Base-by-base conservation (phyloP, 2,888 invertebrate genomes). In the Limnephilus lunatus region DNA sequence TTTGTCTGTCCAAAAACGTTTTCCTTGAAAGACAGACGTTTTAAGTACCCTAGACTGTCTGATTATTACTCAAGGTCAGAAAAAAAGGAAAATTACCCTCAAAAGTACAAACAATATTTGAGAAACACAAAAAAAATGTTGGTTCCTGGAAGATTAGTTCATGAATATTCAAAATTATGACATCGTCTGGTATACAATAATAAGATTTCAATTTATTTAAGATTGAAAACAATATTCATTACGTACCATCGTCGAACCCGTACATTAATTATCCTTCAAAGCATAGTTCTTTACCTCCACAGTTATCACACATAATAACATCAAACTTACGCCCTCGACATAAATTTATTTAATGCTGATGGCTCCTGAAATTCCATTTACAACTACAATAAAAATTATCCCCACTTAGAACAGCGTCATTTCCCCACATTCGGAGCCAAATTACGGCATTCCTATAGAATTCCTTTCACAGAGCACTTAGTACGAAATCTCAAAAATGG, bases 401-500 rank as follows among this genome's bases (percentile, higher is more conserved):
- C 0, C 82, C 82, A 82, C 82, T 82, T 82, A 82, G 82, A 12
- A 82, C 31, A 82, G 14, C 32, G 32, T 82, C 32, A 31, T 32
- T 31, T 14, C 32, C 19, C n/a, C 15, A 32, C 82, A 82, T 82
- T 82, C 19, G 89, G 14, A 35, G 30, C 90, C 82, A 82, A 90
- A 82, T 90, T 81, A 44, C 81, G n/a, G 90, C 90, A 90, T 90
- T 90, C 90, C 82, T 19, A 14, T 9, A 31, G 48, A 85, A 90
- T 90, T 90, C 90, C 53, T 48, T 35, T 90, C 89, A 48, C 48
- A 53, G 25, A 92, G 90, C 92, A 92, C 92, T 92, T 92, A 92
- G 90, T 30, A 35, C 68, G 53, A 32, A 91, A 91, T 81, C 85
- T 85, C 68, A 81, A 32, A 68, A 90, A 90, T 53, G 90, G 83